Evolutionary conservation across 2,888 invertebrate genomes (phyloP), one percentile per base, ranked within the genome.

Genomic region (Trachelus iudaicus): DNA sequence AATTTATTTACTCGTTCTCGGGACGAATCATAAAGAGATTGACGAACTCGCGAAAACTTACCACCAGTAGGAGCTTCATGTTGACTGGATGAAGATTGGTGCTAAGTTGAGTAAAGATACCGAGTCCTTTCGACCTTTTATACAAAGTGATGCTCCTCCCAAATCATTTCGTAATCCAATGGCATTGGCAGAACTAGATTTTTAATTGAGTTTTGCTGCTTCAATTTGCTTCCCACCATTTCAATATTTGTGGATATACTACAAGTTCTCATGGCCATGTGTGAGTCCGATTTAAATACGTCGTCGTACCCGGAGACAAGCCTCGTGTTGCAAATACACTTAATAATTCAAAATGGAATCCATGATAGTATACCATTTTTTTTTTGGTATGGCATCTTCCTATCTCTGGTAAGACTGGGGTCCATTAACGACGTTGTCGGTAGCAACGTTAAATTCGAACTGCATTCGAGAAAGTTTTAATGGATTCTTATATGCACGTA

Each of bases 111-210:
- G 82, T 83, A 83, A 82, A 86, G 81, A 82, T 83, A 82, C 82
- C 83, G 83, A 83, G 81, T 80, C 85, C 87, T 87, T 86, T 86
- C 89, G 86, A 90, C 85, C 90, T 91, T 91, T 91, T 91, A 91
- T 91, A 91, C 88, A 81, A 79, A 84, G 79, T 83, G 84, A 84
- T 83, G 83, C 85, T 87, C 87, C 88, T 87, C 82, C 87, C 87
- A 83, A 82, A 77, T 79, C 68, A 84, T 90, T 89, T 90, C 89
- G 85, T 85, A 90, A 90, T 87, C 81, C 81, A 80, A 84, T 90
- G 90, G 89, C 90, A 90, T 90, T 90, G 90, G 86, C 73, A 89
- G 89, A 89, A 90, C 90, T 90, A 90, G 90, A 90, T 89, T 87
- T 87, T 89, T 87, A 88, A 89, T 89, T 85, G 84, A 87, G 85